Conservation (phyloP, 2,888 invertebrate genomes). For the Lottia gigantea region DNA sequence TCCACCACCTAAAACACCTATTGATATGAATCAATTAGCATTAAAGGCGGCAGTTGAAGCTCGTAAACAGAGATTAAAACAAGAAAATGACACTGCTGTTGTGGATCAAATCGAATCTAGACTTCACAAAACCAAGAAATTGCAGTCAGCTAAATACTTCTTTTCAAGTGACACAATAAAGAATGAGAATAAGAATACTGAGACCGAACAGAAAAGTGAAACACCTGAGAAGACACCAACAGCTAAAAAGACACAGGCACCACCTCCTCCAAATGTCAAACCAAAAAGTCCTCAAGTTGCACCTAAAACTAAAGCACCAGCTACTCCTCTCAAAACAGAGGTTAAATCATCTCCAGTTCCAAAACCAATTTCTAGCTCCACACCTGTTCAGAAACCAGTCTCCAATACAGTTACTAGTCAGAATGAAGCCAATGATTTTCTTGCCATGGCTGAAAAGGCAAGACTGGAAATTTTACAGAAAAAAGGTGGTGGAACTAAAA, state of each 20-base stretch:
- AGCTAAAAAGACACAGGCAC: conserved; percentile 5
- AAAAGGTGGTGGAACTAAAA: conserved; percentile 21
- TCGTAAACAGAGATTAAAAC: conserved; percentile 53
- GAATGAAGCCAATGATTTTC: conserved; percentile 44
- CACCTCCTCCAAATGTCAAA: conserved; percentile 10
- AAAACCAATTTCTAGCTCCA: conserved; percentile 22
- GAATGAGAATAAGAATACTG: conserved; percentile 18
- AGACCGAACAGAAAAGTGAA: not conserved
- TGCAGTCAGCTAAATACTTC: conserved; percentile 57
- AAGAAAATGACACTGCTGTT: conserved; percentile 43
- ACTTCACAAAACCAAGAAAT: conserved; percentile 58
- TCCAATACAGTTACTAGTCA: conserved; percentile 26
- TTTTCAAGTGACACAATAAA: conserved; percentile 35
- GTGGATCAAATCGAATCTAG: conserved; percentile 59
- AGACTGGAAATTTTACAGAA: conserved; percentile 57
- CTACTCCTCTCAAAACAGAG: conserved; percentile 13
- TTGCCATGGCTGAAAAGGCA: conserved; percentile 59
- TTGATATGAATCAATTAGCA: conserved; percentile 52
- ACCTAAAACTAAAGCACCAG: conserved; percentile 17
- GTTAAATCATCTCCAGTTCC: conserved; percentile 12
- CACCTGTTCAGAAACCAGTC: conserved; percentile 21
- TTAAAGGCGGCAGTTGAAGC: conserved; percentile 63
- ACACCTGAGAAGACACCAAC: conserved; percentile 20
- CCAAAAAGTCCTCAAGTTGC: conserved; percentile 18
- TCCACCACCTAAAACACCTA: conserved; percentile 23